Evolutionary conservation across 2,113 vertebrate genomes (phyloP).

Genomic region (Thunnus thynnus): DNA sequence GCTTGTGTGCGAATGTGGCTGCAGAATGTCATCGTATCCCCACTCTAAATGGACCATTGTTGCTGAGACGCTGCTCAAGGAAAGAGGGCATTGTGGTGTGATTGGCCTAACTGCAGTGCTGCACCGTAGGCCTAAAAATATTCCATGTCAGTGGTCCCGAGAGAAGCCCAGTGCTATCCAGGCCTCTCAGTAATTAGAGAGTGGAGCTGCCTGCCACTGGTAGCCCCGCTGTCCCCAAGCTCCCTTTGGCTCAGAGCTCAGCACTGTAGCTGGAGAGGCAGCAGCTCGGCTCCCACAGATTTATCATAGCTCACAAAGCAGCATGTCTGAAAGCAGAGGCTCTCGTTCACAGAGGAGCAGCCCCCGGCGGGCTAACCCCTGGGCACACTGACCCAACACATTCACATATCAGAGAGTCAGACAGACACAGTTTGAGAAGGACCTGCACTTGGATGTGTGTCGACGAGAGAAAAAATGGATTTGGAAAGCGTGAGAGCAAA

Average conservation of each 20-base stretch:
- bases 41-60: conserved; percentile 64
- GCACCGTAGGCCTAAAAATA: conserved; percentile 84
- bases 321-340: conserved; percentile 76
- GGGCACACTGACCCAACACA: conserved; percentile 74
- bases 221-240: conserved; percentile 77
- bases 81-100: conserved; percentile 75
- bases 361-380: conserved; percentile 63
- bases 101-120: conserved; percentile 78
- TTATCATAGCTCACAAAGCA: conserved; percentile 85
- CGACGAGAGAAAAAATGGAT: conserved; percentile 33
- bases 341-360: conserved; percentile 69
- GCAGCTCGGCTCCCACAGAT: conserved; percentile 79
- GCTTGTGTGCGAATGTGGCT: conserved; percentile 7
- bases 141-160: conserved; percentile 78
- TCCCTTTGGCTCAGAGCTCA: conserved; percentile 79
- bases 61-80: conserved; percentile 58
- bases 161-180: conserved; percentile 77
- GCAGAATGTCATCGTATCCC: conserved; percentile 15
- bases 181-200: conserved; percentile 86
- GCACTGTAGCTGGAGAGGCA: conserved; percentile 75
- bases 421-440: conserved; percentile 55
- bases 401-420: conserved; percentile 73
- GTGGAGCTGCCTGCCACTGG: conserved; percentile 78
- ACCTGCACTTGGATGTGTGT: conserved; percentile 48
- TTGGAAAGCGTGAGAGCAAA: conserved; percentile 35